Evolutionary conservation across 2,113 vertebrate genomes (phyloP).

Genomic region (Sinocyclocheilus anshuiensis): DNA sequence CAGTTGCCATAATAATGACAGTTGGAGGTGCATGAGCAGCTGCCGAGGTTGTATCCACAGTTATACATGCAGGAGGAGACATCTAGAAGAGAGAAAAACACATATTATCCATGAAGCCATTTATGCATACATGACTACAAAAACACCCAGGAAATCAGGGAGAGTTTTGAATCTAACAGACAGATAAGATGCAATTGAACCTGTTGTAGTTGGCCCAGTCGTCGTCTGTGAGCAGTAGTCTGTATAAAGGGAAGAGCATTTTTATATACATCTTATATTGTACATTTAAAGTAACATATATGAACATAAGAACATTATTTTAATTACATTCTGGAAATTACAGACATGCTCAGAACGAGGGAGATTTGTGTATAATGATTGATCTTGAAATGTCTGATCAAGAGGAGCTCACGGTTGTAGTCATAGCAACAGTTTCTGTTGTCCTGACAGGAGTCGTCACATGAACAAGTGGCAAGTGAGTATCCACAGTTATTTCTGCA

Average conservation of each 20-base stretch:
- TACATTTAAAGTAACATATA: background rate
- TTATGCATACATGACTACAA: background rate
- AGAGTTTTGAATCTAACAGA: background rate
- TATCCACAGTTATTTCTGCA: constrained; percentile 60
- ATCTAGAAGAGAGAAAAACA: background rate
- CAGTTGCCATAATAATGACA: constrained; percentile 57
- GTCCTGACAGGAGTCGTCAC: constrained; percentile 57
- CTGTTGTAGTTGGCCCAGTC: background rate
- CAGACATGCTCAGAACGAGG: background rate
- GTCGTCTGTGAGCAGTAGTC: background rate
- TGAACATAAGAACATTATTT: background rate
- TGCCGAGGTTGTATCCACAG: constrained; percentile 30
- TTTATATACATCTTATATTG: too few species aligned
- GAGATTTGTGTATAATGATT: background rate
- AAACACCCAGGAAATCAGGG: too few species aligned
- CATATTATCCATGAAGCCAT: background rate
- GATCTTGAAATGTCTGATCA: background rate
- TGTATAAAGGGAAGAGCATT: background rate
- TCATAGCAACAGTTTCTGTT: constrained; percentile 59
- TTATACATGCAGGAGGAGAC: too few species aligned
- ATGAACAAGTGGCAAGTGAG: constrained; percentile 66
- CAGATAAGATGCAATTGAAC: too few species aligned
- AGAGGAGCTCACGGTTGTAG: constrained; percentile 49
- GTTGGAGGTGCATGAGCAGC: background rate
- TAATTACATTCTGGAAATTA: background rate